Evolutionary conservation across 2,113 vertebrate species (phyloP).

Genomic region (Phalacrocorax brasilianus): DNA sequence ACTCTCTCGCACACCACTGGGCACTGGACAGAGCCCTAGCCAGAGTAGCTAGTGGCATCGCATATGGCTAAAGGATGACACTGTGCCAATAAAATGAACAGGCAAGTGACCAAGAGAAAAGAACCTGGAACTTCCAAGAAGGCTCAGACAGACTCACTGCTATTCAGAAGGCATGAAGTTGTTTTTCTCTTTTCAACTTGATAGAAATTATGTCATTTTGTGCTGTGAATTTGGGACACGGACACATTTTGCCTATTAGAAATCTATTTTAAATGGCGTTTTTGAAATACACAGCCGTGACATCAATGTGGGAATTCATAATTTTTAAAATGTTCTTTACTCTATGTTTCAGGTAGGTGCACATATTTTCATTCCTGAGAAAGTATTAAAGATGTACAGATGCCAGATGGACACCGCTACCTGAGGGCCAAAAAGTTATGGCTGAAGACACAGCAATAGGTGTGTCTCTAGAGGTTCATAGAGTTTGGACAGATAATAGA

Average conservation of each 20-base stretch:
- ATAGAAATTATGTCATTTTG: not conserved
- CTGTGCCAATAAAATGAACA: not conserved
- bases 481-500: not conserved
- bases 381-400: not conserved
- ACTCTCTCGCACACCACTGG: too few species aligned
- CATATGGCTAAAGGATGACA: not conserved
- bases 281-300: not conserved
- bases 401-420: not conserved
- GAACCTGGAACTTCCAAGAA: not conserved
- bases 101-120: not conserved
- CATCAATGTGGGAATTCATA: not conserved
- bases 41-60: not conserved
- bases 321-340: not conserved
- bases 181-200: not conserved
- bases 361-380: not conserved
- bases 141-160: not conserved
- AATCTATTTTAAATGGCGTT: not conserved
- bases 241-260: not conserved
- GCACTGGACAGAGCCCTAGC: not conserved
- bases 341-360: not conserved
- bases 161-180: not conserved
- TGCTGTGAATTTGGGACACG: not conserved
- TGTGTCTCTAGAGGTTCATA: not conserved
- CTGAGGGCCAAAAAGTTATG: not conserved
- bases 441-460: not conserved